A percentile compares a stretch with the other conserved stretches of the same genome.
phyloP scores from a whole-genome alignment of 2,113 vertebrate genomes.

The Lipophrys pholis region DNA sequence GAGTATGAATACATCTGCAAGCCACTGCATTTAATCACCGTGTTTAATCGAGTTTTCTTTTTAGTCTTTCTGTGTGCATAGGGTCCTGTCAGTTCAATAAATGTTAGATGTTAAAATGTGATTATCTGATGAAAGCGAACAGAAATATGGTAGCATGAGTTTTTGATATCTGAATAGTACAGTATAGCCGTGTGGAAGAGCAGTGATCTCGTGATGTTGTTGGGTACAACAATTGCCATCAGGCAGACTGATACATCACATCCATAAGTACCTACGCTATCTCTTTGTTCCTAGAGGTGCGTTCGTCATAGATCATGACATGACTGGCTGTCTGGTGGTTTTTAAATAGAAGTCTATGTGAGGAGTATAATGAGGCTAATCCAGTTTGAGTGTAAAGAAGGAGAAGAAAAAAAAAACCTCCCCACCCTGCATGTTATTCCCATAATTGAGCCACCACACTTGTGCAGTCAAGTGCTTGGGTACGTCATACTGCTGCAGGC shows the following conservation, averaged over 20 bases:
- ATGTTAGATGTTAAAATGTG: too few species aligned
- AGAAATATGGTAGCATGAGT: neutral
- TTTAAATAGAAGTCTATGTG: slow-evolving; percentile 64
- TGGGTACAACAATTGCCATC: neutral
- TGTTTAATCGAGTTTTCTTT: slow-evolving; percentile 29
- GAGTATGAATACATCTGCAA: too few species aligned
- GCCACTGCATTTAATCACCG: neutral
- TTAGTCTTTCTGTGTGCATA: slow-evolving; percentile 14
- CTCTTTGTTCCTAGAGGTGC: slow-evolving; percentile 37
- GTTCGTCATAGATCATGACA: slow-evolving; percentile 42
- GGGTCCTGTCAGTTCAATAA: neutral
- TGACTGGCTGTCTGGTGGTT: slow-evolving; percentile 51
- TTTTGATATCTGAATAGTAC: too few species aligned
- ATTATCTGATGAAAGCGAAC: slow-evolving; percentile 55
- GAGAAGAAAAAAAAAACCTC: slow-evolving; percentile 14
- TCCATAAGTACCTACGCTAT: slow-evolving; percentile 21
- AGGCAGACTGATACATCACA: slow-evolving; percentile 1
- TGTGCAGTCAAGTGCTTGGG: slow-evolving; percentile 48
- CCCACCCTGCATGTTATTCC: slow-evolving; percentile 34
- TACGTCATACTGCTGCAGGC: slow-evolving; percentile 44
- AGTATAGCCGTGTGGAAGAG: too few species aligned
- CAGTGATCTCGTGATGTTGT: too few species aligned
- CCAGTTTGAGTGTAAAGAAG: slow-evolving; percentile 36
- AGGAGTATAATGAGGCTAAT: slow-evolving; percentile 69
- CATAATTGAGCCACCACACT: slow-evolving; percentile 58